Conservation (phyloP, 2,888 invertebrate genomes). For the Acrocera orbiculus region DNA sequence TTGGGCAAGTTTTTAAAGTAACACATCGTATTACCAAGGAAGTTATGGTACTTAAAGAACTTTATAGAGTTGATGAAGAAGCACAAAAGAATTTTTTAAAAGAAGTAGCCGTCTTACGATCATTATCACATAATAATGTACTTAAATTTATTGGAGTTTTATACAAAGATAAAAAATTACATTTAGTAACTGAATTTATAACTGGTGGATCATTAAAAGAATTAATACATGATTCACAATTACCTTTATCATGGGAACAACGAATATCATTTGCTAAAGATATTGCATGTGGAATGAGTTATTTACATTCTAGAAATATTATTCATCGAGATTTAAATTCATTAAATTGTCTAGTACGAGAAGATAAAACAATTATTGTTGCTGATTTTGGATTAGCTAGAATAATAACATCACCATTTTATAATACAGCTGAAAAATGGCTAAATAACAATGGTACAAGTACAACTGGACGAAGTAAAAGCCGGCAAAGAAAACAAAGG, state of each 20-base stretch:
- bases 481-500: constrained; percentile 58
- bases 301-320: constrained; percentile 85
- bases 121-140: constrained; percentile 77
- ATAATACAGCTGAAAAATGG: constrained; percentile 27
- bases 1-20: constrained; percentile 82
- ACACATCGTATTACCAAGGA: constrained; percentile 80
- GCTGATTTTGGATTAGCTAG: constrained; percentile 91
- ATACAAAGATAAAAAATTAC: constrained; percentile 79
- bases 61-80: constrained; percentile 83
- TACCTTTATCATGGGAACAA: constrained; percentile 58
- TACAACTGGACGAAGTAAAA: constrained; percentile 36
- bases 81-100: constrained; percentile 88
- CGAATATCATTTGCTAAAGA: constrained; percentile 76
- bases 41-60: constrained; percentile 88
- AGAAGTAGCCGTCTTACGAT: constrained; percentile 85
- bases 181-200: constrained; percentile 84
- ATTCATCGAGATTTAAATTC: constrained; percentile 92
- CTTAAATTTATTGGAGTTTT: constrained; percentile 81
- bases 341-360: constrained; percentile 81
- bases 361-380: constrained; percentile 82
- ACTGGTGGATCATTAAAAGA: constrained; percentile 80
- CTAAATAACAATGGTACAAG: constrained; percentile 26
- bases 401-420: constrained; percentile 39
- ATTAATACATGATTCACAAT: constrained; percentile 54
- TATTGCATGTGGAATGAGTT: constrained; percentile 85